Evolutionary conservation across 2,797 vertebrate genomes (phyloP).

Genomic region (Heliangelus exortis): DNA sequence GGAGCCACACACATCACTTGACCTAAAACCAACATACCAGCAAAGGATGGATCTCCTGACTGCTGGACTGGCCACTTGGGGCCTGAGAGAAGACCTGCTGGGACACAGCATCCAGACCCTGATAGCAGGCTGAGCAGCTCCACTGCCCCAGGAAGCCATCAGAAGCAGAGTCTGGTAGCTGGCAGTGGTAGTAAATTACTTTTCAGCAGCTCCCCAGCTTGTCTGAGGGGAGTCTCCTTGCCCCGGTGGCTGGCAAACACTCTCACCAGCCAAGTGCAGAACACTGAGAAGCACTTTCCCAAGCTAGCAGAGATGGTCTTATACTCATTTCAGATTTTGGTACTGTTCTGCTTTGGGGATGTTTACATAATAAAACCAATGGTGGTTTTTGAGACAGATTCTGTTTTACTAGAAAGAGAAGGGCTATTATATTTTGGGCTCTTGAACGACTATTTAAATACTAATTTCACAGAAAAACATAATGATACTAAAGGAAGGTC

Average conservation of each 20-base stretch:
- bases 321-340: neutral
- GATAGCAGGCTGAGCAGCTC: neutral
- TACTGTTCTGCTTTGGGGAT: neutral
- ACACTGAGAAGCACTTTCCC: neutral
- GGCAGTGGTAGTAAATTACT: accelerated
- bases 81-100: neutral
- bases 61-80: neutral
- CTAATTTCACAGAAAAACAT: neutral
- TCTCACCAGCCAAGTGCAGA: neutral
- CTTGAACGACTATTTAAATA: neutral
- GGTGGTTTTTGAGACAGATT: neutral
- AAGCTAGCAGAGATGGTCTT: neutral
- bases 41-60: neutral
- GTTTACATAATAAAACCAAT: neutral
- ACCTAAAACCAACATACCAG: neutral
- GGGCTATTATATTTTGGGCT: neutral
- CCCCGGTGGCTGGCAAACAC: neutral
- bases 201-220: neutral
- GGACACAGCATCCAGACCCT: neutral
- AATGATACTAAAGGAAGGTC: neutral
- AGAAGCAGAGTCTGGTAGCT: accelerated
- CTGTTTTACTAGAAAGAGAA: neutral
- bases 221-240: neutral
- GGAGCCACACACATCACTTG: neutral
- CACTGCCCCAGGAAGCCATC: neutral